Evolutionary conservation across 2,113 vertebrate species (phyloP).

Genomic region (Megaceryle torquata): DNA sequence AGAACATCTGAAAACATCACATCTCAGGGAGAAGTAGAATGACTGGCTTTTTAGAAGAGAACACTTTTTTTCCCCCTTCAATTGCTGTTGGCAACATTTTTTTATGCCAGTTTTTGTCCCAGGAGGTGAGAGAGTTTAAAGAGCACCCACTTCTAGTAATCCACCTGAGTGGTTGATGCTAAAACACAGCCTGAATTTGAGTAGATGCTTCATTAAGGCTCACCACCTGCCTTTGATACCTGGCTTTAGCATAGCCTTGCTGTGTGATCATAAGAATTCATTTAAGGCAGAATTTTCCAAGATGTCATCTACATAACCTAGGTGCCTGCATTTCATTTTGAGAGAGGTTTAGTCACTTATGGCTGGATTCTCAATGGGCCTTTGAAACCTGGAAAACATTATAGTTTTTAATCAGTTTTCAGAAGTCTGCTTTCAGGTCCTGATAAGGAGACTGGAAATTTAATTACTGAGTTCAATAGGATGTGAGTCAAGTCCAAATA

Average conservation of each 20-base stretch:
- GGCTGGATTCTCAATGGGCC: not conserved
- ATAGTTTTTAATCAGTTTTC: constrained; percentile 1
- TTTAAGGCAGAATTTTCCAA: constrained; percentile 11
- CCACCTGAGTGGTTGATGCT: not conserved
- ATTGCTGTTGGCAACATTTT: not conserved
- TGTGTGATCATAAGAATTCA: not conserved
- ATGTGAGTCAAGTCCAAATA: not conserved
- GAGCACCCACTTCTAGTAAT: not conserved
- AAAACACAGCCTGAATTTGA: constrained; percentile 21
- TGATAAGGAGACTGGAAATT: not conserved
- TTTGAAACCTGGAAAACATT: not conserved
- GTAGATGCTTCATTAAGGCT: constrained; percentile 33
- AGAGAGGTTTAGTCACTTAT: not conserved
- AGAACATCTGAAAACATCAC: not conserved
- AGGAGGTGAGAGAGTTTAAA: constrained; percentile 9
- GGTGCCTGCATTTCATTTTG: not conserved
- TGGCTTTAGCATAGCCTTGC: not conserved
- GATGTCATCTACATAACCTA: not conserved
- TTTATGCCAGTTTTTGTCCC: constrained; percentile 29
- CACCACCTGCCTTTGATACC: constrained; percentile 12
- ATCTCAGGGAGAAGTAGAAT: not conserved
- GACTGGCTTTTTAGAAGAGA: not conserved
- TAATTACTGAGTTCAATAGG: not conserved
- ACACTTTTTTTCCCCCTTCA: not conserved
- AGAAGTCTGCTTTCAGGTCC: not conserved